Evolutionary conservation across 2,888 invertebrate species (phyloP).

Genomic region (Microctonus hyperodae): DNA sequence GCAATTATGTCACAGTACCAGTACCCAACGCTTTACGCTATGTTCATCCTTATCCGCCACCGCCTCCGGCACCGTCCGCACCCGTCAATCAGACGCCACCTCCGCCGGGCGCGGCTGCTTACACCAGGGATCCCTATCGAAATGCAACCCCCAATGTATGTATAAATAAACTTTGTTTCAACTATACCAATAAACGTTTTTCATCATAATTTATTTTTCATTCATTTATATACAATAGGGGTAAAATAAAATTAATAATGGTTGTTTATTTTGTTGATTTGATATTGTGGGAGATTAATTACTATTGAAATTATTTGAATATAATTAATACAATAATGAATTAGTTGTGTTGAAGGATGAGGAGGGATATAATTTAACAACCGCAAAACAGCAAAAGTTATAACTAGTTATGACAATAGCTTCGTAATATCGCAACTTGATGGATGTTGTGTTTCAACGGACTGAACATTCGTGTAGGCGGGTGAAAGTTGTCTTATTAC

Average conservation of each 20-base stretch:
- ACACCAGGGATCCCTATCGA: constrained; percentile 58
- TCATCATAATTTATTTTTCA: background rate
- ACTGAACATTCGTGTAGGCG: constrained; percentile 48
- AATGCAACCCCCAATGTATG: constrained; percentile 57
- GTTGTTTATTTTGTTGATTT: no score
- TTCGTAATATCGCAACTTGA: constrained; percentile 39
- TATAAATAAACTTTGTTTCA: constrained; percentile 33
- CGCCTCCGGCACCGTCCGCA: constrained; percentile 61
- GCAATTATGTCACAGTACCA: constrained; percentile 65
- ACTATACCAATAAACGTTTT: background rate
- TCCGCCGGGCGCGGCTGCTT: constrained; percentile 60
- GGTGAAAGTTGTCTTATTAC: constrained; percentile 57
- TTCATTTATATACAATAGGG: background rate
- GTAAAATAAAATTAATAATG: background rate
- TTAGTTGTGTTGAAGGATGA: background rate
- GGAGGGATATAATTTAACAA: background rate
- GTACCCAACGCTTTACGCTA: constrained; percentile 62
- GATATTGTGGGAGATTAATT: no score
- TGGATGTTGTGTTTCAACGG: constrained; percentile 36
- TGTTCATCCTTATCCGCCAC: constrained; percentile 58
- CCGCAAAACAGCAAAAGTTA: constrained; percentile 34
- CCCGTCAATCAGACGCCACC: constrained; percentile 61
- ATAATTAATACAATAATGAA: background rate
- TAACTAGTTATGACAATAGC: constrained; percentile 42
- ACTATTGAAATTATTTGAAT: background rate